A percentile compares a stretch with the other conserved stretches of the same genome.
These are phyloP conservation scores for Micrastur ruficollis DNA, from an alignment of 2,797 vertebrate species.

Conservation along the genomic window DNA sequence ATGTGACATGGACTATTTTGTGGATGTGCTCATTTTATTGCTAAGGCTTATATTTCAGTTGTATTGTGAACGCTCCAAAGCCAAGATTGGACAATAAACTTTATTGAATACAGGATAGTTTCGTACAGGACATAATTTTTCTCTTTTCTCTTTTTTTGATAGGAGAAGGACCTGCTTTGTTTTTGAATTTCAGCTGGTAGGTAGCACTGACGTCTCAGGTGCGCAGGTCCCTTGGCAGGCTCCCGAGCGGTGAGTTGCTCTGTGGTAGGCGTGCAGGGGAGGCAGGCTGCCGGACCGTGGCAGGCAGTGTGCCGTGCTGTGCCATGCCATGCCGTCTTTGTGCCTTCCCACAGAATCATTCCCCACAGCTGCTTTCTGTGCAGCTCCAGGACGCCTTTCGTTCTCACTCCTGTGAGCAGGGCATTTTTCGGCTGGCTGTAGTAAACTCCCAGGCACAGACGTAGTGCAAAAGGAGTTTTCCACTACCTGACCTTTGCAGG, in stretches of 20 bases:
- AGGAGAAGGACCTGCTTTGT: not conserved
- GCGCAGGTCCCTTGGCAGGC: not conserved
- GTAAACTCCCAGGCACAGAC: not conserved
- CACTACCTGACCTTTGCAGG: not conserved
- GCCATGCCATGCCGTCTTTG: not conserved
- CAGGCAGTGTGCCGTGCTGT: not conserved
- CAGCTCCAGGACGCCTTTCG: not conserved
- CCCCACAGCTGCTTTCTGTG: not conserved
- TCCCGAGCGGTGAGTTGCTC: not conserved
- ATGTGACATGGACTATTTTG: not conserved
- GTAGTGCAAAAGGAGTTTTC: not conserved
- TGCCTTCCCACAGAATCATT: not conserved
- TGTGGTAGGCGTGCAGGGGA: too few relatives aligned
- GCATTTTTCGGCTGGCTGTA: not conserved
- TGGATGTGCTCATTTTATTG: not conserved
- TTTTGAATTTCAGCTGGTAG: not conserved
- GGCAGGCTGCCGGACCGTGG: too few relatives aligned
- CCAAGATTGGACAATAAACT: not conserved
- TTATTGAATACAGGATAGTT: not conserved
- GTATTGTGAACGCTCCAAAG: not conserved
- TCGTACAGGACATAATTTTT: not conserved
- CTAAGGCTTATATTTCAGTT: not conserved
- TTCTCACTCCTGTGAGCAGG: not conserved
- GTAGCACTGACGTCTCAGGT: rapidly evolving
- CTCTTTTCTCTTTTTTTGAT: not conserved